phyloP scores from a whole-genome alignment of 2,888 invertebrate genomes.

The Phorcus lineatus region DNA sequence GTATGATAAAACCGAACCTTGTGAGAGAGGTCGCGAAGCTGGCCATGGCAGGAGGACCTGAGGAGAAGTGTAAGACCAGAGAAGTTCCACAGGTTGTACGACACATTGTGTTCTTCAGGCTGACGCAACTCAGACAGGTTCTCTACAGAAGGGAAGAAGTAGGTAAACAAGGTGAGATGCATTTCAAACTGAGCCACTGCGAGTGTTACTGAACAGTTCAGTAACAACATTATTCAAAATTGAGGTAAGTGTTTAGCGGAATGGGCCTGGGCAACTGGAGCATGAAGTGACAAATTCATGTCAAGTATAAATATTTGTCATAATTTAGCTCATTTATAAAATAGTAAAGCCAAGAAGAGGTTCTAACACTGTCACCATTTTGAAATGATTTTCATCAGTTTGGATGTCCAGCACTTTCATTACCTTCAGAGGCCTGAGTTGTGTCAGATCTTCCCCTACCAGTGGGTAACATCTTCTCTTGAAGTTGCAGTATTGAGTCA shows the following conservation, averaged over 20 bases:
- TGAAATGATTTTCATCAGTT: too few relatives aligned
- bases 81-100: slow-evolving; percentile 65
- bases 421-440: not conserved
- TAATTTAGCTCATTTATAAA: too few relatives aligned
- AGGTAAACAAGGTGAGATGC: not conserved
- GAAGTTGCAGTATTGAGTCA: slow-evolving; percentile 33
- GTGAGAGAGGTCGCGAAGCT: slow-evolving; percentile 42
- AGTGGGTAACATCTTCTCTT: slow-evolving; percentile 27
- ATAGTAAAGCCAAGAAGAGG: too few relatives aligned
- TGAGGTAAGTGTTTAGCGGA: too few relatives aligned
- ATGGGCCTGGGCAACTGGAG: too few relatives aligned
- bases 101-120: slow-evolving; percentile 48
- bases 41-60: slow-evolving; percentile 60
- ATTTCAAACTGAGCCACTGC: not conserved
- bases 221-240: too few relatives aligned
- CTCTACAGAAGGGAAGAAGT: slow-evolving; percentile 24
- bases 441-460: not conserved
- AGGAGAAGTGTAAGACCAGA: slow-evolving; percentile 55
- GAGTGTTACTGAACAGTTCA: too few relatives aligned
- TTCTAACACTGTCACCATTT: too few relatives aligned
- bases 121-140: slow-evolving; percentile 21
- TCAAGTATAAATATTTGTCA: too few relatives aligned
- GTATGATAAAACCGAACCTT: not conserved
- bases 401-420: not conserved
- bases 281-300: too few relatives aligned